phyloP scores from a whole-genome alignment of 2,113 vertebrate genomes.

The Cygnus atratus region DNA sequence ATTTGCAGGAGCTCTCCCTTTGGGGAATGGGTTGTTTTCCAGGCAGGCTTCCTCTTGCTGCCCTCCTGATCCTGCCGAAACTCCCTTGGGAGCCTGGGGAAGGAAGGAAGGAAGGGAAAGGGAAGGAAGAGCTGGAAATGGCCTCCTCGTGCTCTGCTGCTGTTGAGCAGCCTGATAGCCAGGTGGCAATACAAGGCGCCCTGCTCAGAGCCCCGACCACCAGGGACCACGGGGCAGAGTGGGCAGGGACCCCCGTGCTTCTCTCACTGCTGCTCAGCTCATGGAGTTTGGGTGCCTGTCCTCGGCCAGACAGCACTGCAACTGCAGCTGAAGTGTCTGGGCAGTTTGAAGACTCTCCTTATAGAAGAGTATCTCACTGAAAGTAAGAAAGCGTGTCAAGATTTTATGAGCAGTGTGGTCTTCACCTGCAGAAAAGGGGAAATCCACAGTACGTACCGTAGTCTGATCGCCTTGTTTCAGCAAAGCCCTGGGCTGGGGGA shows the following conservation, averaged over 20 bases:
- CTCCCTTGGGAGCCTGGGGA: not conserved
- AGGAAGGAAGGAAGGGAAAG: not conserved
- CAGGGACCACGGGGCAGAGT: not conserved
- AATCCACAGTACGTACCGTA: not conserved
- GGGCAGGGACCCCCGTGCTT: not conserved
- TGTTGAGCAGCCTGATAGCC: not conserved
- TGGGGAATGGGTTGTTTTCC: not conserved
- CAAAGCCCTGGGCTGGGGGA: not conserved
- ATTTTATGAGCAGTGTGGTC: not conserved
- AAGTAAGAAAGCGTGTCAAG: not conserved
- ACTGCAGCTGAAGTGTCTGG: not conserved
- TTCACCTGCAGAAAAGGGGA: not conserved
- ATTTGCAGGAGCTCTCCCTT: not conserved
- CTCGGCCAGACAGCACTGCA: not conserved
- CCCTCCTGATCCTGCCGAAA: not conserved
- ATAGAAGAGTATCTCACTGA: not conserved
- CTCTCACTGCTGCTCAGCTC: not conserved
- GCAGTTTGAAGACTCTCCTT: not conserved
- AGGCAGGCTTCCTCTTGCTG: not conserved
- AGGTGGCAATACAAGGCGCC: slow-evolving; percentile 4
- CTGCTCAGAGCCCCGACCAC: not conserved
- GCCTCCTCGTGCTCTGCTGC: slow-evolving; percentile 18
- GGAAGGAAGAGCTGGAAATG: slow-evolving; percentile 27
- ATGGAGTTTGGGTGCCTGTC: not conserved
- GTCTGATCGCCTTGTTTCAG: not conserved